These are phyloP conservation scores for Microctenopoma stevenorrisi DNA, from an alignment of 2,797 vertebrate genomes.

Conservation along the genomic window DNA sequence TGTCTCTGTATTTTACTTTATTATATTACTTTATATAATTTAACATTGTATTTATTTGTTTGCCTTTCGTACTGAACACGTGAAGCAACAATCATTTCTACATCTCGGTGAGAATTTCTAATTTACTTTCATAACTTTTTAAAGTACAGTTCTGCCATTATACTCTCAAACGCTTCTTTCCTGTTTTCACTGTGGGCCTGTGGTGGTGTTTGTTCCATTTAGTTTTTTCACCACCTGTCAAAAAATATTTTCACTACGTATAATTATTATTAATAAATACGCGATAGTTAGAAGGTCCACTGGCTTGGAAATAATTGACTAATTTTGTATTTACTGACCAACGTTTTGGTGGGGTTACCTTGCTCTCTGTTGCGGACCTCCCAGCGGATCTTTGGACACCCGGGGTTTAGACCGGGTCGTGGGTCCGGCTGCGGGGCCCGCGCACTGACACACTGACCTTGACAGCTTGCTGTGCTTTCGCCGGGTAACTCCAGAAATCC, in stretches of 20 bases:
- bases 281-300: too few relatives aligned
- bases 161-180: too few relatives aligned
- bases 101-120: too few relatives aligned
- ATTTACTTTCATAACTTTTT: too few relatives aligned
- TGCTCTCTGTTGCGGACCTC: background rate
- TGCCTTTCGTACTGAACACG: background rate
- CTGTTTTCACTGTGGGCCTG: too few relatives aligned
- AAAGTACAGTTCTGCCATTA: too few relatives aligned
- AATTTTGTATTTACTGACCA: background rate
- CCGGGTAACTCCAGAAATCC: constrained; percentile 79
- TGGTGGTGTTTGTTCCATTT: too few relatives aligned
- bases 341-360: background rate
- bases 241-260: too few relatives aligned
- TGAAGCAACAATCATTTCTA: too few relatives aligned
- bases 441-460: constrained; percentile 83
- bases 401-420: background rate
- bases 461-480: constrained; percentile 82
- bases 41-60: background rate
- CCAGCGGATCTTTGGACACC: background rate
- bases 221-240: too few relatives aligned
- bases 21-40: too few relatives aligned
- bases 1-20: background rate
- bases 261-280: too few relatives aligned
- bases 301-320: background rate
- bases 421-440: constrained; percentile 21